phyloP scores from a whole-genome alignment of 2,113 vertebrate species.

The Centropus unirufus region DNA sequence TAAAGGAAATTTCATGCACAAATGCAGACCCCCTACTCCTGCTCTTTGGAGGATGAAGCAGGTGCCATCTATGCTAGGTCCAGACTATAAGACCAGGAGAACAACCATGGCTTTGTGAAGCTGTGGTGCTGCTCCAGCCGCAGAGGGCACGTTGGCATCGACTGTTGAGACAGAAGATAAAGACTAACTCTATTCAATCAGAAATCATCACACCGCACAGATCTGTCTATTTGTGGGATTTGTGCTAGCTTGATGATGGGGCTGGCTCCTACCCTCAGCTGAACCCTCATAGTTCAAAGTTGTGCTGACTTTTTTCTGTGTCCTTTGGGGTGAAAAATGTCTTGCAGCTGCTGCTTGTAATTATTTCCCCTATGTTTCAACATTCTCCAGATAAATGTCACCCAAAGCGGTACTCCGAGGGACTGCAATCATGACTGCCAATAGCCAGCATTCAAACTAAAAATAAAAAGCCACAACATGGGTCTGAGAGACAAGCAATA shows the following conservation, averaged over 20 bases:
- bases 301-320: conserved; percentile 20
- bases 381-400: conserved; percentile 55
- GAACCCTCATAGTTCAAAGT: conserved; percentile 50
- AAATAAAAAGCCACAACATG: conserved; percentile 48
- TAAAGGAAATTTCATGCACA: background rate
- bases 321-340: conserved; percentile 62
- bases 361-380: conserved; percentile 60
- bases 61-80: background rate
- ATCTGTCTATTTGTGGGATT: conserved; percentile 39
- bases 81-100: background rate
- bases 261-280: conserved; percentile 39
- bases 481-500: background rate
- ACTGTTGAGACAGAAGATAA: conserved; percentile 27
- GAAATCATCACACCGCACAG: background rate
- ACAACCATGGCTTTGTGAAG: background rate
- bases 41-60: background rate
- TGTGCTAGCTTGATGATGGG: conserved; percentile 35
- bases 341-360: conserved; percentile 53
- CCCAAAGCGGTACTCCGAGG: conserved; percentile 24
- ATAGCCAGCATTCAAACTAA: conserved; percentile 49
- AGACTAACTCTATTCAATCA: background rate
- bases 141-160: background rate
- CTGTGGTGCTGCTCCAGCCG: background rate
- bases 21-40: background rate
- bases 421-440: conserved; percentile 28